Base-by-base conservation (phyloP, 2,888 invertebrate species). In the Latrodectus elegans region DNA sequence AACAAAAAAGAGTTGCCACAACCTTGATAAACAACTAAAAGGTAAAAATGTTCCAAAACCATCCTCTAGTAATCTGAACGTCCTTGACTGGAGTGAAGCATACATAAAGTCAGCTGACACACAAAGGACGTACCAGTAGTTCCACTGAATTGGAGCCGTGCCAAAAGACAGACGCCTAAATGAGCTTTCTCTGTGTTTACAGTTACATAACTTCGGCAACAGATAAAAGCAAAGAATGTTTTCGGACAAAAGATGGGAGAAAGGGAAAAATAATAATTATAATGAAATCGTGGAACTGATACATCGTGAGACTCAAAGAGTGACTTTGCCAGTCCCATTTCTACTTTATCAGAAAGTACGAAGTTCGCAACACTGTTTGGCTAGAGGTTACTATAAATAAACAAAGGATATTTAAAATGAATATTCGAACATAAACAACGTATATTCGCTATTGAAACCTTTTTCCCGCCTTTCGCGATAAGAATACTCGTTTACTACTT, bases 1-100 rank as follows among this genome's bases (percentile, higher is more conserved):
- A 38, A 38, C 38, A 17, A 68, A 8, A n/a, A n/a, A 60, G 72
- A 71, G 65, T 60, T 64, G 81, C 67, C 68, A 55, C 81, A 87
- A 77, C 86, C 86, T 87, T 87, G 86, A 86, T 81, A 81, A 80
- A 86, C 71, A 64, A 86, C 75, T 64, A 78, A 87, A 81, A 87
- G 86, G 86, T 87, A 87, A 87, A 87, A 87, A 67, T 82, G 81
- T 81, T 81, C 81, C 72, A 87, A 87, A 86, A 87, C 77, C 86
- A 85, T 79, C 86, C 76, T 73, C 52, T 65, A 65, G 74, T 71
- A 80, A 81, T 77, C 86, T 77, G 86, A 76, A 81, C 86, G 86
- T 80, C 86, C 86, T 87, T 87, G 86, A 87, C 85, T 86, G 76
- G 67, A 49, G 53, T 75, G 82, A 82, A 75, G 79, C 79, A 80